phyloP scores from a whole-genome alignment of 2,113 vertebrate species.

The Helogale parvula region DNA sequence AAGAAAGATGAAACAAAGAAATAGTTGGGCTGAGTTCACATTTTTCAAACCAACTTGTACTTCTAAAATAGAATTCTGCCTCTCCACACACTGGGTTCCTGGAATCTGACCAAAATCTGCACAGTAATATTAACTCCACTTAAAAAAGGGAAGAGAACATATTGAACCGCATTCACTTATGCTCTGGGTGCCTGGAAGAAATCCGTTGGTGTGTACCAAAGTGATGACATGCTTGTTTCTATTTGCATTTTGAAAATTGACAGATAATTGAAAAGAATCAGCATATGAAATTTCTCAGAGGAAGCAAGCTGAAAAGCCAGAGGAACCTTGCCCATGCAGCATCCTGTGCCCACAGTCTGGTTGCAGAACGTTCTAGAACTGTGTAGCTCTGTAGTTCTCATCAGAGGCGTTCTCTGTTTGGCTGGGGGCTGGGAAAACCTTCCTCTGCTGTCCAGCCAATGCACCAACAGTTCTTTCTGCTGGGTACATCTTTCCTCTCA shows the following conservation, averaged over 20 bases:
- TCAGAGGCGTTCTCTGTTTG: slow-evolving; percentile 27
- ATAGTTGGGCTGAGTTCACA: slow-evolving; percentile 70
- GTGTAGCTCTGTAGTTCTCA: not conserved
- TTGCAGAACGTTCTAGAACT: slow-evolving; percentile 65
- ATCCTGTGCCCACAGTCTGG: not conserved
- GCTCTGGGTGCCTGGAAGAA: slow-evolving; percentile 73
- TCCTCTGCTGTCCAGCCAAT: not conserved
- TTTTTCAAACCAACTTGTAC: slow-evolving; percentile 69
- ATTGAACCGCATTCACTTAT: slow-evolving; percentile 52
- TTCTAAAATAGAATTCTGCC: slow-evolving; percentile 72
- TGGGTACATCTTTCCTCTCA: not conserved
- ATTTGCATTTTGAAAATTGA: slow-evolving; percentile 80
- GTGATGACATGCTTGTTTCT: slow-evolving; percentile 69
- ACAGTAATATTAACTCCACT: slow-evolving; percentile 64
- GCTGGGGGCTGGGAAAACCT: not conserved
- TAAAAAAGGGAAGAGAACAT: slow-evolving; percentile 61
- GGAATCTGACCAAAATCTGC: slow-evolving; percentile 69
- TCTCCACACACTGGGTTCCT: slow-evolving; percentile 66
- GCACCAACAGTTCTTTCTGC: rapidly evolving
- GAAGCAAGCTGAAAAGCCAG: slow-evolving; percentile 70
- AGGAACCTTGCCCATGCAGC: slow-evolving; percentile 71
- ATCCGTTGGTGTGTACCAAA: slow-evolving; percentile 62
- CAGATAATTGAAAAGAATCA: slow-evolving; percentile 78
- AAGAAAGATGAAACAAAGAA: slow-evolving; percentile 71
- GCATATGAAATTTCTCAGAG: slow-evolving; percentile 74